Evolutionary conservation across 2,888 invertebrate genomes (phyloP).

Genomic region (Timema cristinae): DNA sequence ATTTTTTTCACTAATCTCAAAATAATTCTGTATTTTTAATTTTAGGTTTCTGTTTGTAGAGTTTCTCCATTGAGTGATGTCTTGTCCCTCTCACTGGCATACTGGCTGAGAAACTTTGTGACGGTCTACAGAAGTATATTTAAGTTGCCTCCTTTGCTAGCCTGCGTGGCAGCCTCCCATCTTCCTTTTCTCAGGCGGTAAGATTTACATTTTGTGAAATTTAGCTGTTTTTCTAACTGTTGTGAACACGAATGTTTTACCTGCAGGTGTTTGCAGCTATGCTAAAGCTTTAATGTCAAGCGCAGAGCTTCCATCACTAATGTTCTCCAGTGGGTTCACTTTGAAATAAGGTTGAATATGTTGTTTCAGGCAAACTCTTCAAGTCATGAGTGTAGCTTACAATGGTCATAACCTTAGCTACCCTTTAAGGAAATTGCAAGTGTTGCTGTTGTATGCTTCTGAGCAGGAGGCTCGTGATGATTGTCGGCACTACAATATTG

Average conservation of each 20-base stretch:
- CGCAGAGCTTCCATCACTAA: background rate
- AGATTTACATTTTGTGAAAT: background rate
- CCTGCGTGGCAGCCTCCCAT: background rate
- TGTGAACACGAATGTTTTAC: no score
- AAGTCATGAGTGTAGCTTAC: conserved; percentile 8
- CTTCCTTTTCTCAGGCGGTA: conserved; percentile 2
- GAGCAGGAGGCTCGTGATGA: background rate
- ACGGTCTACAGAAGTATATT: background rate
- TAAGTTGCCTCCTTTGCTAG: background rate
- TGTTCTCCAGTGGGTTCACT: background rate
- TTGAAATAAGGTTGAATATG: background rate
- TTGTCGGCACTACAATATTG: background rate
- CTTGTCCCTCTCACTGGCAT: background rate
- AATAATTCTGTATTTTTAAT: no score
- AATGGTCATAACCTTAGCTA: background rate
- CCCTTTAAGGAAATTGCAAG: background rate
- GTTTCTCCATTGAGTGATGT: background rate
- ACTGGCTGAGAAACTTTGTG: conserved; percentile 10
- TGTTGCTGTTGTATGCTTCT: background rate
- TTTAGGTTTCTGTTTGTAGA: background rate
- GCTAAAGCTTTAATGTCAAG: no score
- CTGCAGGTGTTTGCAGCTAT: no score
- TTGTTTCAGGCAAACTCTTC: background rate
- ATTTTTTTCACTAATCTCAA: no score
- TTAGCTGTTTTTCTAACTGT: no score